Evolutionary conservation across 2,797 vertebrate genomes (phyloP).

Genomic region (Orestias chungarensis): DNA sequence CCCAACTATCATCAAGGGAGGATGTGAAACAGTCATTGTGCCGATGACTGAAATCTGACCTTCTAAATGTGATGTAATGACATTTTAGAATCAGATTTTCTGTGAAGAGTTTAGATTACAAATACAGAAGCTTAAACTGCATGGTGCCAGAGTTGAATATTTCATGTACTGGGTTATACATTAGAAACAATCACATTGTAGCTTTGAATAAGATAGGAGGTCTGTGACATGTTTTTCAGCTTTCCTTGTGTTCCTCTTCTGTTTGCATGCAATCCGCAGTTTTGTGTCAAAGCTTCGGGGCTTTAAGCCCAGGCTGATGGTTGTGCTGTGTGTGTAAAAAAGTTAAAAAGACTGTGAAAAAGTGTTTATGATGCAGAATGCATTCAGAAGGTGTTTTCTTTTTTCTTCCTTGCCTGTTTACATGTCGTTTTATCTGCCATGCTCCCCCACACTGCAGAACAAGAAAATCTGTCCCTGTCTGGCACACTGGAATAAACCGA

Average conservation of each 20-base stretch:
- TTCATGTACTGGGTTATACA: conserved; percentile 9
- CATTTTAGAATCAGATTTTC: conserved; percentile 27
- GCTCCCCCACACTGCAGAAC: conserved; percentile 21
- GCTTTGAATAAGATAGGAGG: conserved; percentile 17
- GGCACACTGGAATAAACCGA: conserved; percentile 33
- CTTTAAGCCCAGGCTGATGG: conserved; percentile 47
- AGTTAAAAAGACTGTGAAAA: conserved; percentile 41
- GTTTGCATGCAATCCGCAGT: conserved; percentile 40
- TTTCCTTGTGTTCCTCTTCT: conserved; percentile 36
- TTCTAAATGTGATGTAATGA: conserved; percentile 53
- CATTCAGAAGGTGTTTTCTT: conserved; percentile 48
- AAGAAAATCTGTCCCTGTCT: conserved; percentile 34
- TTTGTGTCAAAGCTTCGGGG: conserved; percentile 45
- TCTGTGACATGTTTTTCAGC: conserved; percentile 28
- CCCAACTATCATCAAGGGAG: conserved; percentile 49
- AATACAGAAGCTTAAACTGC: conserved; percentile 24
- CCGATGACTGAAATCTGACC: conserved; percentile 57
- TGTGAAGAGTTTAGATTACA: conserved; percentile 14
- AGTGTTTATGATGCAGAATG: conserved; percentile 50
- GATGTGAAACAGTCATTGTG: conserved; percentile 37
- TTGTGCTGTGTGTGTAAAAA: conserved; percentile 34
- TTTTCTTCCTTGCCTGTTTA: conserved; percentile 24
- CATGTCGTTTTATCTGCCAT: conserved; percentile 47
- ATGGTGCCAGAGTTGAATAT: conserved; percentile 7
- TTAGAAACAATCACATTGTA: background rate